Percentiles rank a stretch among this genome's conserved stretches.
phyloP scores from a whole-genome alignment of 2,888 invertebrate genomes.

The Cyclophora punctaria region DNA sequence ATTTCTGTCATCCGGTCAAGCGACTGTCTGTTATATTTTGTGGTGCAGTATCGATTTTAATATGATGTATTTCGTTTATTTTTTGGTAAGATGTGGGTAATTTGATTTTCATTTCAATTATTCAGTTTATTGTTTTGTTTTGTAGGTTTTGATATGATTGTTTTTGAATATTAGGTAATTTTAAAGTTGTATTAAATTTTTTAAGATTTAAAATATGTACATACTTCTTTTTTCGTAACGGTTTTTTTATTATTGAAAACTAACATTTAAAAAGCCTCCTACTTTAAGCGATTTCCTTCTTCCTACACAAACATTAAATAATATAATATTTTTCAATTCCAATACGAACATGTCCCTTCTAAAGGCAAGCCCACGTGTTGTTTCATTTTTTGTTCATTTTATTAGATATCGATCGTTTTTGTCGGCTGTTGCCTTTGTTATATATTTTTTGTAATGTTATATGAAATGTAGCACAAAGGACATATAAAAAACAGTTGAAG shows the following conservation, averaged over 20 bases:
- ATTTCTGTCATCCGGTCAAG: conserved; percentile 59
- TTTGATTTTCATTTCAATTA: no score
- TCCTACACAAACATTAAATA: no score
- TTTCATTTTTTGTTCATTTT: conserved; percentile 27
- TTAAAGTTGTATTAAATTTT: no score
- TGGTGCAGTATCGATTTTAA: conserved; percentile 52
- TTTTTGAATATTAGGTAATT: no score
- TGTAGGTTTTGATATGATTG: no score
- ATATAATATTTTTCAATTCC: conserved; percentile 11
- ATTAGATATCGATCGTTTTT: conserved; percentile 30
- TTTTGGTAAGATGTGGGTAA: conserved; percentile 1
- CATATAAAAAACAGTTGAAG: conserved; percentile 17
- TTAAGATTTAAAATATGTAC: no score
- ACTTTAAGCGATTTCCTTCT: no score
- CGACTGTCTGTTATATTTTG: conserved; percentile 27
- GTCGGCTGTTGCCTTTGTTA: conserved; percentile 26
- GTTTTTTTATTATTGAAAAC: no score
- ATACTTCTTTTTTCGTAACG: no score
- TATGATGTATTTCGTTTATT: conserved; percentile 19
- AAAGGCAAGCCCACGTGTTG: conserved; percentile 41
- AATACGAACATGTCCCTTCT: conserved; percentile 13
- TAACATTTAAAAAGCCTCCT: no score
- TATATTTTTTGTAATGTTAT: conserved; percentile 32
- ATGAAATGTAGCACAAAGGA: conserved; percentile 36
- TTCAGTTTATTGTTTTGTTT: no score